Conservation (phyloP, 2,797 vertebrate species). For the Hemibagrus guttatus region DNA sequence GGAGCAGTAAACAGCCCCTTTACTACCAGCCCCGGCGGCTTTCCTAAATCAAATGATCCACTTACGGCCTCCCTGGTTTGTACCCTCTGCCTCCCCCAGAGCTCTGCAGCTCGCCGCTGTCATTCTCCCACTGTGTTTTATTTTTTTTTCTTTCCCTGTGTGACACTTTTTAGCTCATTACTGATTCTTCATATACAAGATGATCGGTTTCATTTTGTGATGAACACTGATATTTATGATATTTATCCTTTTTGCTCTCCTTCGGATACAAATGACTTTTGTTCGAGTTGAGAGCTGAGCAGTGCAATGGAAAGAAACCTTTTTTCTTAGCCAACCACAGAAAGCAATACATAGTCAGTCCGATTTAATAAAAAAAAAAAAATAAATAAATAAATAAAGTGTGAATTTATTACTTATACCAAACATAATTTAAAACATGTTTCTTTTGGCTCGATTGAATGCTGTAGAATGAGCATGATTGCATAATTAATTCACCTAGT, state of each 20-base stretch:
- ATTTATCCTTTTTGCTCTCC: neutral
- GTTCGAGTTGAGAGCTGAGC: neutral
- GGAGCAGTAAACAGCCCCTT: slow-evolving; percentile 71
- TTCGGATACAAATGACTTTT: neutral
- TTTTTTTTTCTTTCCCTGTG: neutral
- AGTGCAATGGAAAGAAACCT: neutral
- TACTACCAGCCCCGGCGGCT: slow-evolving; percentile 57
- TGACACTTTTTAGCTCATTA: slow-evolving; percentile 17
- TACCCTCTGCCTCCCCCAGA: slow-evolving; percentile 47
- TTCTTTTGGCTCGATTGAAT: too few species aligned
- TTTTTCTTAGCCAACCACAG: neutral
- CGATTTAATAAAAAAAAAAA: too few species aligned
- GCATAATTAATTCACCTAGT: too few species aligned
- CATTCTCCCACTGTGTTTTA: slow-evolving; percentile 9
- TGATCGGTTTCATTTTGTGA: neutral
- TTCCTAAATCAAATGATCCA: slow-evolving; percentile 68
- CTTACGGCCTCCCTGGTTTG: slow-evolving; percentile 60
- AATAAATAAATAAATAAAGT: too few species aligned
- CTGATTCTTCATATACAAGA: neutral
- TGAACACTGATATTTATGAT: neutral
- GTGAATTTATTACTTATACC: too few species aligned
- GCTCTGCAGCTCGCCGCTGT: slow-evolving; percentile 35
- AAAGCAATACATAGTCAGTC: too few species aligned
- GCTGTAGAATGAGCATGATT: too few species aligned
- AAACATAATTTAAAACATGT: too few species aligned